A percentile compares a stretch with the other conserved stretches of the same genome.
Evolutionary conservation across 2,113 vertebrate species (phyloP).

Genomic region (human (Homo sapiens)): DNA sequence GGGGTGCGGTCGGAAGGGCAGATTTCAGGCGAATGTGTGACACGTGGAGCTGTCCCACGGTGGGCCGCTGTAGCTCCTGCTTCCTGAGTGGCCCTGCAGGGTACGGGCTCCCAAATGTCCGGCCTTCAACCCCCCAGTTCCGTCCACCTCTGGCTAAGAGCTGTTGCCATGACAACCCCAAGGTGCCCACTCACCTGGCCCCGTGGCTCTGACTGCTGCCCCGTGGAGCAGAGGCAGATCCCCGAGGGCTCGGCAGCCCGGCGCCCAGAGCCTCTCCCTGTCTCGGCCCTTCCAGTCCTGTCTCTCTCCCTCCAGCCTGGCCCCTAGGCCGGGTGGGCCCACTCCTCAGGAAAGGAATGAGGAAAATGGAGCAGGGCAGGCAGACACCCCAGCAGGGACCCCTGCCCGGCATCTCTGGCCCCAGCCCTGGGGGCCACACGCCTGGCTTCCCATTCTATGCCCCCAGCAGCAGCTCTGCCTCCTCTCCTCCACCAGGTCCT

Average conservation of each 20-base stretch:
- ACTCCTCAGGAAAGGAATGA: background rate
- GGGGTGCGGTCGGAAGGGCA: fast-evolving
- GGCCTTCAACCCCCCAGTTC: background rate
- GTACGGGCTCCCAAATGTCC: no score
- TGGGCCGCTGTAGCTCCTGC: no score
- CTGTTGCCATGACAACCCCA: background rate
- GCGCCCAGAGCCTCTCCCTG: no score
- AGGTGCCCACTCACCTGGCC: no score
- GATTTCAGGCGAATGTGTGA: background rate
- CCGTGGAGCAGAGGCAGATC: background rate
- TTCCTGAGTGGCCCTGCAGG: background rate
- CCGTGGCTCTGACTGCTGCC: no score
- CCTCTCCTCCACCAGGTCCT: background rate
- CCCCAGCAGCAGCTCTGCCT: background rate
- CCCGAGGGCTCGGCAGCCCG: fast-evolving
- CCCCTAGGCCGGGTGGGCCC: fast-evolving
- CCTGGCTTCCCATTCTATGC: background rate
- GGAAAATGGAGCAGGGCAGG: no score
- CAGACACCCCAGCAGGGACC: background rate
- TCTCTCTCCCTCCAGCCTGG: background rate
- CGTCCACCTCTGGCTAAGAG: background rate
- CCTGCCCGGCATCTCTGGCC: background rate
- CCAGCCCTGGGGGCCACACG: background rate
- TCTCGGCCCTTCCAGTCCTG: fast-evolving
- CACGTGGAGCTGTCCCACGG: background rate